phyloP scores from a whole-genome alignment of 2,113 vertebrate genomes.

The Leptobrachium ailaonicum region DNA sequence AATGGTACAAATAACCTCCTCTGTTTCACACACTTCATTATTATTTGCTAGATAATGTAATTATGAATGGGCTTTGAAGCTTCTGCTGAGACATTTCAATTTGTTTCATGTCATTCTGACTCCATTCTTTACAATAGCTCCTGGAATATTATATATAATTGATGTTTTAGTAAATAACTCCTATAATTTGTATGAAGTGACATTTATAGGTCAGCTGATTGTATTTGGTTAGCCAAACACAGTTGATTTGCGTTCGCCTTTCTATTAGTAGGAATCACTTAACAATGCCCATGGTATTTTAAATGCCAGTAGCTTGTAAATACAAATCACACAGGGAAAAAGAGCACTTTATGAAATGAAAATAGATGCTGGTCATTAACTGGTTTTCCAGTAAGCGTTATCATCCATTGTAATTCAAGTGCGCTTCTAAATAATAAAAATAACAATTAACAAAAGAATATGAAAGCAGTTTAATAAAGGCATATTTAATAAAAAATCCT shows the following conservation, averaged over 20 bases:
- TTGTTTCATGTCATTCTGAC: conserved; percentile 1
- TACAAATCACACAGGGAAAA: not conserved
- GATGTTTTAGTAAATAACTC: not conserved
- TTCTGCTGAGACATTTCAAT: not conserved
- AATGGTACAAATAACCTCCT: not conserved
- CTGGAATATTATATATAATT: not conserved
- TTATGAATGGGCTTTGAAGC: not conserved
- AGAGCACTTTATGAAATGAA: not conserved
- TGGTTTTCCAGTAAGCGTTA: not conserved
- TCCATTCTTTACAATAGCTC: not conserved
- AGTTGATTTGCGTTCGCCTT: no score
- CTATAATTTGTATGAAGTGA: not conserved
- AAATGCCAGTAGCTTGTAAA: conserved; percentile 5
- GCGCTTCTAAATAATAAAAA: not conserved
- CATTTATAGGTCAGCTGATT: not conserved
- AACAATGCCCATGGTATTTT: not conserved
- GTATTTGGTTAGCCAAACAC: no score
- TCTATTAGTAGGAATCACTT: conserved; percentile 3
- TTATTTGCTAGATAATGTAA: not conserved
- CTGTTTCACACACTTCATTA: not conserved
- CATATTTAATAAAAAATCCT: no score
- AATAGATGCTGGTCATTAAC: not conserved
- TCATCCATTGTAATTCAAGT: not conserved
- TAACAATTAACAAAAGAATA: no score
- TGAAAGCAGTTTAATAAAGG: no score